Base-by-base conservation (phyloP, 53 echinoderm and acorn worm species). In the Antedon mediterranea region DNA sequence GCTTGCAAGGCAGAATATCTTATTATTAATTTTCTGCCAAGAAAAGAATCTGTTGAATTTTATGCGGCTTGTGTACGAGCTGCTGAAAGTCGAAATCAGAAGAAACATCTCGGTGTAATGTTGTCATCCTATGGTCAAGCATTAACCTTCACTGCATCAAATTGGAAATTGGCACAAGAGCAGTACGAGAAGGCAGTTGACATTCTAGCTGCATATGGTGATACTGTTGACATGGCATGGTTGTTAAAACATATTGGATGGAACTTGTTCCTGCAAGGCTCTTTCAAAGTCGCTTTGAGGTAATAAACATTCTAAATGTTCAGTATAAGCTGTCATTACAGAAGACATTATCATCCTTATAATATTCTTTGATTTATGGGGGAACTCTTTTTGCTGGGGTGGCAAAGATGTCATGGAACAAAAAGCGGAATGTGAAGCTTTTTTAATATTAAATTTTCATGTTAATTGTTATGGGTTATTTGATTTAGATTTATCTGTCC, bases 1-100 rank as follows among this genome's bases (percentile, higher is more conserved):
- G 78, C 78, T 5, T 78, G 44, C 31, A 78, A 78, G 30, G 78
- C 78, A 11, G 78, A 78, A 57, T 78, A 78, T 43, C 78, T 30
- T 32, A 78, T 78, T 42, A 78, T 78, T 29, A 78, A 78, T 27
- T 57, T 78, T 43, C 43, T 78, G 4, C 78, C 78, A 28, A 41
- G 44, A 30, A 78, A 28, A 42, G 78, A 78, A 78, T 78, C 78
- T 27, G 78, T 78, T 29, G 43, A 43, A 14, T 78, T 78, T 26
- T 78, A 78, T 28, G 78, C 43, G 44, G 78, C 78, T 0, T 30
- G 43, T 3, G 44, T 78, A 30, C 8, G 44, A 14, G 30, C 78
- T 0, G 78, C 78, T 5, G 44, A 78, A 43, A 20, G 57, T 23
- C 57, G 57, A 23, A 2, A 57, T 8, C 9, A 57, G 57, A 6